Percentiles rank a stretch among this genome's conserved stretches.
Conservation (phyloP, 2,888 invertebrate genomes). For the Apotomis capreana region DNA sequence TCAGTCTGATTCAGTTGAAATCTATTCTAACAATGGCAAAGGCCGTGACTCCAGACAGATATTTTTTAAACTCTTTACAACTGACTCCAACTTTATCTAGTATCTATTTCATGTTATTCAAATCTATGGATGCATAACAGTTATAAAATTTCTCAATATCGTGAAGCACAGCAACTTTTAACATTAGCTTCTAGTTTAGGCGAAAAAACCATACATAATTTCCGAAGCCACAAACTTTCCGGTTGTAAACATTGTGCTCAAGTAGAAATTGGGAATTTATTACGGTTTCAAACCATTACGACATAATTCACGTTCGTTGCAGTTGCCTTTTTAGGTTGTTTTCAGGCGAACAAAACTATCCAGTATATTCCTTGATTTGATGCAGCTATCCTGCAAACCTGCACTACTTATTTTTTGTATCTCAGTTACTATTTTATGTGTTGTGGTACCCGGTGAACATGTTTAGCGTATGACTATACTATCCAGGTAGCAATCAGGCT, state of each 20-base stretch:
- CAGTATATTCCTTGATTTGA: not conserved
- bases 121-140: not conserved
- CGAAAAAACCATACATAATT: constrained; percentile 12
- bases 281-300: constrained; percentile 5
- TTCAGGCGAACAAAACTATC: constrained; percentile 14
- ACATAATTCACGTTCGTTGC: constrained; percentile 19
- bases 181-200: constrained; percentile 4
- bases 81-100: too few relatives aligned
- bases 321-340: constrained; percentile 4
- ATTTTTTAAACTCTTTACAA: too few relatives aligned
- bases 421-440: too few relatives aligned
- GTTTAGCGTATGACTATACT: too few relatives aligned
- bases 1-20: not conserved
- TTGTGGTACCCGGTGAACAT: too few relatives aligned
- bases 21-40: too few relatives aligned
- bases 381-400: not conserved
- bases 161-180: not conserved
- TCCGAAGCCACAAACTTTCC: constrained; percentile 10
- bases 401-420: too few relatives aligned
- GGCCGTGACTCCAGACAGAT: too few relatives aligned
- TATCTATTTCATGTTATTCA: too few relatives aligned
- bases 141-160: not conserved
- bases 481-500: too few relatives aligned
- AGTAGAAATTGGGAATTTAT: constrained; percentile 23
- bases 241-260: constrained; percentile 23